Evolutionary conservation across 1,140 invertebrate genomes (phyloP).

Genomic region (Thrips palmi): DNA sequence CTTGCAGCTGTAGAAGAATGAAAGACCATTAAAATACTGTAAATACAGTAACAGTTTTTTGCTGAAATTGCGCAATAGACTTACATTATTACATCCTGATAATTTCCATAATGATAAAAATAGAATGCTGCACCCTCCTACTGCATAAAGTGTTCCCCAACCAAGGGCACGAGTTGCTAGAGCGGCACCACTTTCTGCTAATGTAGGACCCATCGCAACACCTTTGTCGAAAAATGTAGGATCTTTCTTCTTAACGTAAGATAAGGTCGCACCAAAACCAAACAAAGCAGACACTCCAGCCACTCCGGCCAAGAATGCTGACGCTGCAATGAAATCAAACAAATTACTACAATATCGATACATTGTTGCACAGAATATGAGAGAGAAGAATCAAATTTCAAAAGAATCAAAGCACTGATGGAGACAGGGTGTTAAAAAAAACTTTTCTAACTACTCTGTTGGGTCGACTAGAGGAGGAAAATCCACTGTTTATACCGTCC

Average conservation of each 20-base stretch:
- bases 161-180: constrained; percentile 66
- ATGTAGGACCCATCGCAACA: constrained; percentile 35
- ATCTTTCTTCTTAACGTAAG: constrained; percentile 58
- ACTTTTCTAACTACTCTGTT: too few species aligned
- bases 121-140: constrained; percentile 59
- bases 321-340: constrained; percentile 32
- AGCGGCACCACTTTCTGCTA: constrained; percentile 53
- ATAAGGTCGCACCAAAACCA: constrained; percentile 63
- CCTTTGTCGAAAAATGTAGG: constrained; percentile 63
- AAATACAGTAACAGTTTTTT: constrained; percentile 1
- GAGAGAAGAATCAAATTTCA: too few species aligned
- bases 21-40: constrained; percentile 7
- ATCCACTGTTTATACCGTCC: too few species aligned
- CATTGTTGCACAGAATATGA: too few species aligned
- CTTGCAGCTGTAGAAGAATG: constrained; percentile 34
- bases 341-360: too few species aligned
- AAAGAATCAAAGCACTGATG: too few species aligned
- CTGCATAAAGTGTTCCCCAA: constrained; percentile 72
- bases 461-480: too few species aligned
- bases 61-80: constrained; percentile 12
- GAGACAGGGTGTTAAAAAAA: too few species aligned
- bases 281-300: constrained; percentile 59
- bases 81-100: constrained; percentile 61
- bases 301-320: constrained; percentile 53
- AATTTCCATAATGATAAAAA: constrained; percentile 78